Base-by-base conservation (phyloP, 2,888 invertebrate genomes). In the Agapostemon virescens region DNA sequence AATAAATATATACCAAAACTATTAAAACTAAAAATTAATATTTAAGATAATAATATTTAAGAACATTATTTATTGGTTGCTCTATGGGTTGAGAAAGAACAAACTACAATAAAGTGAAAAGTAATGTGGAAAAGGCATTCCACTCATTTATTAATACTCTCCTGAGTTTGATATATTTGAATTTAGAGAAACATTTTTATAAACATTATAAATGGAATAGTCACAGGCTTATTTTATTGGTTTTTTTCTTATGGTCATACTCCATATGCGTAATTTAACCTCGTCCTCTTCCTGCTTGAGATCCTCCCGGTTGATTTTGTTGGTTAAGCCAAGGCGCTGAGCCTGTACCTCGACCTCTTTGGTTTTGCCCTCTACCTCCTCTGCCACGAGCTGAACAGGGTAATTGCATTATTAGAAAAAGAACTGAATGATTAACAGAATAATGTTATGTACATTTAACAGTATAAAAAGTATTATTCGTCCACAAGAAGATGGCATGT, bases 291-390 rank as follows among this genome's bases (percentile, higher is more conserved):
- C 91, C 92, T n/a, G 91, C 82, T 86, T 92, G 92, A 36, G 92
- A 87, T 79, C 91, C 90, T 69, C 89, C 89, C 0, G 91, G 88
- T 85, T 92, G 92, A 82, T 90, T 92, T 68, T 92, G 92, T 83
- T 92, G 92, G 87, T 92, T 92, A 1, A 92, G 87, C 92, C 92
- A 92, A 30, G 92, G 92, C 30, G 92, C 92, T 0, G 91, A 90
- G 40, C 92, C 92, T n/a, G 92, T 92, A 45, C 92, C 92, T 84
- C 92, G 87, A 5, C 92, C 92, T 88, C 92, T 90, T 86, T 92
- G 92, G 75, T 90, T 92, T 77, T 91, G 91, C 13, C 92, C 92
- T 87, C 92, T 87, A 36, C 92, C 92, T 87, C 92, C 88, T 71
- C 92, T 36, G 33, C 63, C 92, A 82, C 92, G 89, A 45, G 92